These are phyloP conservation scores for Zaprionus ornatus DNA, from an alignment of 1,140 invertebrate species.

Conservation along the genomic window DNA sequence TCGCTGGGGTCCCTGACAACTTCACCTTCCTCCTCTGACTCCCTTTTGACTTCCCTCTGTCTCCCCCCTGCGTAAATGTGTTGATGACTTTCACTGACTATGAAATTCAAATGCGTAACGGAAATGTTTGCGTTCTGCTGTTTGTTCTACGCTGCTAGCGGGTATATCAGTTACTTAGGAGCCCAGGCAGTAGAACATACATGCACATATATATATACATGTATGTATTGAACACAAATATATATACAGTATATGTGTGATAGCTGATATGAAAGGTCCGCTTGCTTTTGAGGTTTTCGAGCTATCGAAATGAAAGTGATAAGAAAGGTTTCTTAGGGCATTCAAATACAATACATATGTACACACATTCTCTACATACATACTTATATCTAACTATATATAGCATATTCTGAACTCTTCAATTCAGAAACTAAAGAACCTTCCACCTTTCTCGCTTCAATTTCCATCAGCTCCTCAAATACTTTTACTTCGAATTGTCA, in stretches of 20 bases:
- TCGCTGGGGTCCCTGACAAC: slow-evolving; percentile 24
- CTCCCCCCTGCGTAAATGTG: slow-evolving; percentile 45
- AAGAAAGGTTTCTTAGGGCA: no score
- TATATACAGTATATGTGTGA: neutral
- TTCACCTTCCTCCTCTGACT: no score
- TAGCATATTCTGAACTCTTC: no score
- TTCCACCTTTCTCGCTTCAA: no score
- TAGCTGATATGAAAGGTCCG: neutral
- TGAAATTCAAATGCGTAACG: slow-evolving; percentile 82
- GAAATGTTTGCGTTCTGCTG: slow-evolving; percentile 70
- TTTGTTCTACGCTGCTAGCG: neutral
- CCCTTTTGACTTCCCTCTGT: neutral
- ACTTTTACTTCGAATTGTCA: neutral
- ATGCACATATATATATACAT: neutral
- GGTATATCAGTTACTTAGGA: neutral
- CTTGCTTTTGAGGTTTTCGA: no score
- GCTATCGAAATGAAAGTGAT: no score
- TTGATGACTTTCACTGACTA: slow-evolving; percentile 83
- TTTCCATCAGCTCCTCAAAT: neutral
- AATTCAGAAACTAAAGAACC: no score
- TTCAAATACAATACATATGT: no score
- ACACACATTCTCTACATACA: no score
- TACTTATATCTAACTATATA: no score
- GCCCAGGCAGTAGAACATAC: neutral
- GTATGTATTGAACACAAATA: neutral